Conservation (phyloP, 1,140 invertebrate genomes). For the Hyles euphorbiae region DNA sequence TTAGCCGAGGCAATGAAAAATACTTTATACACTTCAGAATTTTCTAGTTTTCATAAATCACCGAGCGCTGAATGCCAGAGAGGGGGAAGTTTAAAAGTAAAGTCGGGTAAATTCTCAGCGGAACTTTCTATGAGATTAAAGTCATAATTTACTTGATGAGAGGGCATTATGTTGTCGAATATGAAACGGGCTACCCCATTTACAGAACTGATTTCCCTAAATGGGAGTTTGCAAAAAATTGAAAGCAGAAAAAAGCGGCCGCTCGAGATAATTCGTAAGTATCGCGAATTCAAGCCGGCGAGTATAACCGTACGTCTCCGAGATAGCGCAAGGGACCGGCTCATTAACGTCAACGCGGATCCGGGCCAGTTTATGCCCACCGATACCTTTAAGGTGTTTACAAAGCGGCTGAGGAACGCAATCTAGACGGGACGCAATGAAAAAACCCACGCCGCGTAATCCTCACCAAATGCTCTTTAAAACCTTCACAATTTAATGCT, state of each 20-base stretch:
- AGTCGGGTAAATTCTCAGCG: too few species aligned
- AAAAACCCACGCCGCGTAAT: slow-evolving; percentile 55
- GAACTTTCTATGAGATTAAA: slow-evolving; percentile 63
- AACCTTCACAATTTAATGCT: slow-evolving; percentile 67
- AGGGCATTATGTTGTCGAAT: slow-evolving; percentile 60
- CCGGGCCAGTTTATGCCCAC: slow-evolving; percentile 50
- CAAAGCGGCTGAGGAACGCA: slow-evolving; percentile 55
- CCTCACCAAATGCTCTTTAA: slow-evolving; percentile 55
- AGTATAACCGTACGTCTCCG: slow-evolving; percentile 52
- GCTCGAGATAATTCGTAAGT: slow-evolving; percentile 43
- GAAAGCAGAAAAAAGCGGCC: slow-evolving; percentile 31
- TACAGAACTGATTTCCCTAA: slow-evolving; percentile 46
- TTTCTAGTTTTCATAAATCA: slow-evolving; percentile 71
- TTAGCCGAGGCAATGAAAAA: slow-evolving; percentile 56
- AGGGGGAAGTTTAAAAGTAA: slow-evolving; percentile 21
- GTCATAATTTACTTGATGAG: slow-evolving; percentile 60
- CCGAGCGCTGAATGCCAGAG: slow-evolving; percentile 54
- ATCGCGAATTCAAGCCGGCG: slow-evolving; percentile 24
- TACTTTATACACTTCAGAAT: slow-evolving; percentile 58
- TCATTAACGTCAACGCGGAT: slow-evolving; percentile 66
- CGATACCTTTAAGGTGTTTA: slow-evolving; percentile 69
- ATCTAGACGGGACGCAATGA: slow-evolving; percentile 46
- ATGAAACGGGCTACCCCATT: slow-evolving; percentile 49
- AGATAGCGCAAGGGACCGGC: slow-evolving; percentile 57
- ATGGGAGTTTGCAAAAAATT: slow-evolving; percentile 47